Percentiles rank a stretch among this genome's conserved stretches.
Conservation (phyloP, 2,888 invertebrate genomes). For the Hedya salicella region DNA sequence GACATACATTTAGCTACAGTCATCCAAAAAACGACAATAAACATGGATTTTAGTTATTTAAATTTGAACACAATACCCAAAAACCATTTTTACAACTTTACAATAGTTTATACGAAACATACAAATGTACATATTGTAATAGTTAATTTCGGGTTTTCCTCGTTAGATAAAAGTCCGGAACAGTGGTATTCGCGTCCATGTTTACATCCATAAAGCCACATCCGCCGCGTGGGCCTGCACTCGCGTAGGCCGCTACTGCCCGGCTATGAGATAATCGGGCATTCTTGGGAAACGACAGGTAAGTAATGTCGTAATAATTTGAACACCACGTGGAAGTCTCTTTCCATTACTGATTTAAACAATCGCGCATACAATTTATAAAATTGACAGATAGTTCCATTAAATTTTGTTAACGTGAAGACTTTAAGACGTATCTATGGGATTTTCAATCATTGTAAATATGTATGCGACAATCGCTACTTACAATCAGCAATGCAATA, state of each 20-base stretch:
- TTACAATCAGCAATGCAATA: no score
- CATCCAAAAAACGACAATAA: no score
- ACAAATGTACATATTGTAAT: not conserved
- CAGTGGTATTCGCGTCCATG: not conserved
- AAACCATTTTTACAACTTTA: no score
- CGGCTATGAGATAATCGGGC: not conserved
- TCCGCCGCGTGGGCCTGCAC: not conserved
- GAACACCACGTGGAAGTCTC: not conserved
- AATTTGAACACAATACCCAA: no score
- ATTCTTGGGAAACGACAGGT: not conserved
- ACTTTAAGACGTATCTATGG: no score
- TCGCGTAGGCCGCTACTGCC: not conserved
- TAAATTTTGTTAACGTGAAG: no score
- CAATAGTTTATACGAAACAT: no score
- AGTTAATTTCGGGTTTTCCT: not conserved
- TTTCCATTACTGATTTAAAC: not conserved
- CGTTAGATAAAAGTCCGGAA: not conserved
- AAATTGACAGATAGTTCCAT: no score
- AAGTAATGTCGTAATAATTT: not conserved
- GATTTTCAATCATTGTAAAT: no score
- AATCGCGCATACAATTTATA: not conserved
- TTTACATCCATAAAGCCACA: slow-evolving; percentile 1
- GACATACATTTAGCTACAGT: no score
- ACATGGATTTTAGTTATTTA: no score
- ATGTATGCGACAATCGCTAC: no score